Evolutionary conservation across 2,888 invertebrate species (phyloP).

Genomic region (Horisme vitalbata): DNA sequence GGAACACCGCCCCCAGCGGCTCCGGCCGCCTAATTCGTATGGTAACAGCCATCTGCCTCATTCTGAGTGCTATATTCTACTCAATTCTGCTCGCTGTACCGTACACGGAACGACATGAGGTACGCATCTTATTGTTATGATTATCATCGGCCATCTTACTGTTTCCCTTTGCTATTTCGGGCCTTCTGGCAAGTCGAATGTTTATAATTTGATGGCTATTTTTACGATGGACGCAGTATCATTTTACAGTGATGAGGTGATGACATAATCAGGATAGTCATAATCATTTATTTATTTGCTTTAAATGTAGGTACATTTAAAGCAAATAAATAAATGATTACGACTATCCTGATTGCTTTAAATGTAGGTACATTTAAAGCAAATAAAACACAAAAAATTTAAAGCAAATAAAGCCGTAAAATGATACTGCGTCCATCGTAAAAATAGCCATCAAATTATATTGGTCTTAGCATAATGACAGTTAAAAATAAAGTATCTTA

Average conservation of each 20-base stretch:
- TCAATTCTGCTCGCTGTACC: conserved; percentile 86
- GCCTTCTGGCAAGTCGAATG: conserved; percentile 7
- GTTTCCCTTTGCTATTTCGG: conserved; percentile 7
- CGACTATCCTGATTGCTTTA: too few relatives aligned
- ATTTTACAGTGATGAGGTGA: neutral
- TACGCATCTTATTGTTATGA: conserved; percentile 37
- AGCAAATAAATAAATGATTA: too few relatives aligned
- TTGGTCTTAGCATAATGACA: too few relatives aligned
- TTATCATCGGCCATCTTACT: neutral
- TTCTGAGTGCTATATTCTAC: conserved; percentile 87
- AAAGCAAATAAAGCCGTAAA: too few relatives aligned
- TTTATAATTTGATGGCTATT: conserved; percentile 4
- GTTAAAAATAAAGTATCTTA: too few relatives aligned
- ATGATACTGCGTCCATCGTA: neutral
- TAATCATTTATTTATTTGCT: too few relatives aligned
- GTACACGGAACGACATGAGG: conserved; percentile 83
- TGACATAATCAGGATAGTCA: too few relatives aligned
- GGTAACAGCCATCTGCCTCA: conserved; percentile 86
- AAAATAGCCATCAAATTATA: conserved; percentile 1
- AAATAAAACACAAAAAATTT: too few relatives aligned
- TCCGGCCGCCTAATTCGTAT: conserved; percentile 86
- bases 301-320: too few relatives aligned
- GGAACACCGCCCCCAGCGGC: conserved; percentile 68
- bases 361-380: too few relatives aligned
- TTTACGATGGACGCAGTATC: neutral